Evolutionary conservation across 2,888 invertebrate genomes (phyloP).

Genomic region (Spodoptera picta): DNA sequence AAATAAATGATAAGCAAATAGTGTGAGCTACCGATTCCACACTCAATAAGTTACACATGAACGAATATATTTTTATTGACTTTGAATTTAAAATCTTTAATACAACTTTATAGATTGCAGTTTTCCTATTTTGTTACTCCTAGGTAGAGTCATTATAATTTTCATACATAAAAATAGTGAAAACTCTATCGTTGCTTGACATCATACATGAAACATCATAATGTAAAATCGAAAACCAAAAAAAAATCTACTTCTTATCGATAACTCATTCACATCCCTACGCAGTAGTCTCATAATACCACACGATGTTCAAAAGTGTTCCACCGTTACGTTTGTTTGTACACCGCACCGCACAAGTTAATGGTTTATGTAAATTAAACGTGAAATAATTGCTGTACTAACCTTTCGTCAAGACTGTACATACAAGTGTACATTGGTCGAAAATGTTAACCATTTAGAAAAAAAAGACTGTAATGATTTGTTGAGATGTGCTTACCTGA

Average conservation of each 20-base stretch:
- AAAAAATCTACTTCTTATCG: constrained; percentile 8
- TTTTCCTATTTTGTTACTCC: no score
- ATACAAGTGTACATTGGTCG: not conserved
- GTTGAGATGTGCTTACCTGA: constrained; percentile 50
- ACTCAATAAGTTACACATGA: no score
- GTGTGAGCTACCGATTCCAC: no score
- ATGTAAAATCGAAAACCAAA: no score
- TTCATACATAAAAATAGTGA: no score
- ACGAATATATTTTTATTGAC: no score
- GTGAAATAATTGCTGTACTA: constrained; percentile 42
- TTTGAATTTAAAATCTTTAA: no score
- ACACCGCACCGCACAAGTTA: constrained; percentile 50
- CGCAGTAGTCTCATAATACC: constrained; percentile 59
- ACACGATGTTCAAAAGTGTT: constrained; percentile 73
- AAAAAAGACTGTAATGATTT: constrained; percentile 15
- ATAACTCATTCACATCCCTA: constrained; percentile 60
- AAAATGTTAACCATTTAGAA: not conserved
- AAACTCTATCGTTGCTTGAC: no score
- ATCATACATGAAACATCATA: no score
- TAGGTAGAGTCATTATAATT: no score
- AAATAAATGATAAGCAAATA: no score
- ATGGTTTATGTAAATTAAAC: constrained; percentile 52
- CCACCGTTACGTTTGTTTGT: constrained; percentile 75
- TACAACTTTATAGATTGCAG: no score
- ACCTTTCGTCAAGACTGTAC: constrained; percentile 24